These are phyloP conservation scores for Thalassaphorura encarpata DNA, from an alignment of 1,140 invertebrate species.

Conservation along the genomic window DNA sequence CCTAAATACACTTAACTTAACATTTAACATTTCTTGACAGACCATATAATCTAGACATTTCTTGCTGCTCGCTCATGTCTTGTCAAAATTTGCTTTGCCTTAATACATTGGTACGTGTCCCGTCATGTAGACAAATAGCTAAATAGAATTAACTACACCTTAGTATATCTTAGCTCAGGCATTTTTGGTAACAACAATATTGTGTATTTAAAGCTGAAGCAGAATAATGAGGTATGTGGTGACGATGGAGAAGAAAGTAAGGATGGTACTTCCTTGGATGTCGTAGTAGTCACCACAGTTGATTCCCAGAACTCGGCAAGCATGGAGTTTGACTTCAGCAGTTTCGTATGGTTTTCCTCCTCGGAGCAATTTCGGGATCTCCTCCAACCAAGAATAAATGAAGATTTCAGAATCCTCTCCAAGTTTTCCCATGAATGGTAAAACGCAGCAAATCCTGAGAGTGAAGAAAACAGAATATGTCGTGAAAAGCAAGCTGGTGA, in stretches of 20 bases:
- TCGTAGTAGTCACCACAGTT: constrained; percentile 29
- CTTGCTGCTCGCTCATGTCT: too few relatives aligned
- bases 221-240: constrained; percentile 32
- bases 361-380: constrained; percentile 17
- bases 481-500: constrained; percentile 19
- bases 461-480: constrained; percentile 23
- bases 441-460: constrained; percentile 30
- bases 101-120: too few relatives aligned
- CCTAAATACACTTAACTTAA: too few relatives aligned
- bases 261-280: constrained; percentile 31
- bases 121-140: too few relatives aligned
- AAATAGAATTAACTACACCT: background rate
- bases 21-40: too few relatives aligned
- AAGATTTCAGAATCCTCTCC: constrained; percentile 21
- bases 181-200: background rate
- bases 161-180: background rate
- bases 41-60: too few relatives aligned
- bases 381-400: constrained; percentile 30
- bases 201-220: constrained; percentile 27
- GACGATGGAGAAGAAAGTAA: constrained; percentile 31
- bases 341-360: constrained; percentile 32
- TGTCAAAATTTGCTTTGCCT: too few relatives aligned
- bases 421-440: constrained; percentile 28
- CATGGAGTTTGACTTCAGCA: constrained; percentile 30
- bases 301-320: constrained; percentile 27